Conservation (phyloP, 2,797 vertebrate genomes). For the Anisognathus igniventris region DNA sequence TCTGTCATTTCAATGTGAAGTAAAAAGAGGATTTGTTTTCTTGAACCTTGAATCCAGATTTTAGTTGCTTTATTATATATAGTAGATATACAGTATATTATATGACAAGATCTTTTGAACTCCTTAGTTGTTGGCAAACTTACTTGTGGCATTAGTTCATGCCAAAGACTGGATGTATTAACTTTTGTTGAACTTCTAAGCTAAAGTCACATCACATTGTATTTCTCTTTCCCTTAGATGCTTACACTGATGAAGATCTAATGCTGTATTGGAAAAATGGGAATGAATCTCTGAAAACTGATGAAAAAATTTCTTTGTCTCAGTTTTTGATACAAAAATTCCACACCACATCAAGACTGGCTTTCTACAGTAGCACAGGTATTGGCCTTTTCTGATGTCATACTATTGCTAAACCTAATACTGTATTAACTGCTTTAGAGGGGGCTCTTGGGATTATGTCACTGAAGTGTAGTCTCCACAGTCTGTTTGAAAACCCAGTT, state of each 20-base stretch:
- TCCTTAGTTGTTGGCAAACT: neutral
- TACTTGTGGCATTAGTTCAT: neutral
- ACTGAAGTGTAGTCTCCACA: neutral
- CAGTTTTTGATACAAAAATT: conserved; percentile 98
- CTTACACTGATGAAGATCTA: conserved; percentile 95
- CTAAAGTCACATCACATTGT: neutral
- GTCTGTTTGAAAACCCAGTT: neutral
- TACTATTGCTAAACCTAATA: neutral
- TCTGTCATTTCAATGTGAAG: neutral
- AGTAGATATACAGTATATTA: too few species aligned
- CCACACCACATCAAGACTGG: conserved; percentile 91
- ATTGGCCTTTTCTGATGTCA: neutral
- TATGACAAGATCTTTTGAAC: neutral
- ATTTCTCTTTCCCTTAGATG: conserved; percentile 77
- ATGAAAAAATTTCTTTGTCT: conserved; percentile 92
- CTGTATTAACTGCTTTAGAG: neutral
- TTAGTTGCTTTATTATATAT: neutral
- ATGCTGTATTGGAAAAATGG: conserved; percentile 98
- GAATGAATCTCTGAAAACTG: conserved; percentile 91
- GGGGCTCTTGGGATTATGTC: neutral
- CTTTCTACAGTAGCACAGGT: conserved; percentile 98
- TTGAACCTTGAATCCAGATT: neutral
- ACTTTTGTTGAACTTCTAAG: neutral
- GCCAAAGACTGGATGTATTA: neutral
- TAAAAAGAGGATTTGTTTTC: neutral